Conservation (phyloP, 2,888 invertebrate species). For the Penaeus monodon region DNA sequence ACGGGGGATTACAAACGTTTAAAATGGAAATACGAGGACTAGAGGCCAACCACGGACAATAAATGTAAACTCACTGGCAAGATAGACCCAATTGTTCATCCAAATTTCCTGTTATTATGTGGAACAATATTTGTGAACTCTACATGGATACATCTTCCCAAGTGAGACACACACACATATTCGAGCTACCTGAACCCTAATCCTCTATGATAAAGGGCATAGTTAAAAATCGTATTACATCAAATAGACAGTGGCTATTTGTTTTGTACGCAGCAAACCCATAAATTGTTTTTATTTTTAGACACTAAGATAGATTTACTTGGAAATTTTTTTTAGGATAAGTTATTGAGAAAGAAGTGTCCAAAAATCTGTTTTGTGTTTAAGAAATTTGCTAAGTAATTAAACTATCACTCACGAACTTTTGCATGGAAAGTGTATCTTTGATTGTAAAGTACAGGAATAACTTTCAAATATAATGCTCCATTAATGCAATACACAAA, state of each 20-base stretch:
- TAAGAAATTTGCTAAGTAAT: slow-evolving; percentile 8
- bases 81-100: slow-evolving; percentile 7
- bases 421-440: background rate
- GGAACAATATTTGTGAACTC: slow-evolving; percentile 7
- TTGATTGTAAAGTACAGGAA: slow-evolving; percentile 16
- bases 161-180: slow-evolving; percentile 46
- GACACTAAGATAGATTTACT: slow-evolving; percentile 60
- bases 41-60: slow-evolving; percentile 60
- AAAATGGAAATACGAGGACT: slow-evolving; percentile 62
- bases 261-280: slow-evolving; percentile 63
- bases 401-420: slow-evolving; percentile 17
- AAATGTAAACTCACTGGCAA: slow-evolving; percentile 43
- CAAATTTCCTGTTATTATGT: slow-evolving; percentile 13
- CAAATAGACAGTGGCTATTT: slow-evolving; percentile 59
- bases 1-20: slow-evolving; percentile 62
- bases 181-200: slow-evolving; percentile 61
- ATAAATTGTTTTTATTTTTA: slow-evolving; percentile 57
- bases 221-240: slow-evolving; percentile 61
- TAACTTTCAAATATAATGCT: background rate
- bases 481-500: slow-evolving; percentile 13
- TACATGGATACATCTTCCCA: slow-evolving; percentile 31
- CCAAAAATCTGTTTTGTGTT: slow-evolving; percentile 8
- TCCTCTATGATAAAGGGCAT: slow-evolving; percentile 61
- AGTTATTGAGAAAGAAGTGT: slow-evolving; percentile 25
- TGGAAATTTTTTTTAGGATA: slow-evolving; percentile 48